Evolutionary conservation across 2,113 vertebrate species (phyloP), one percentile per base, ranked within the genome.

Genomic region (Hippocampus guttulatus): DNA sequence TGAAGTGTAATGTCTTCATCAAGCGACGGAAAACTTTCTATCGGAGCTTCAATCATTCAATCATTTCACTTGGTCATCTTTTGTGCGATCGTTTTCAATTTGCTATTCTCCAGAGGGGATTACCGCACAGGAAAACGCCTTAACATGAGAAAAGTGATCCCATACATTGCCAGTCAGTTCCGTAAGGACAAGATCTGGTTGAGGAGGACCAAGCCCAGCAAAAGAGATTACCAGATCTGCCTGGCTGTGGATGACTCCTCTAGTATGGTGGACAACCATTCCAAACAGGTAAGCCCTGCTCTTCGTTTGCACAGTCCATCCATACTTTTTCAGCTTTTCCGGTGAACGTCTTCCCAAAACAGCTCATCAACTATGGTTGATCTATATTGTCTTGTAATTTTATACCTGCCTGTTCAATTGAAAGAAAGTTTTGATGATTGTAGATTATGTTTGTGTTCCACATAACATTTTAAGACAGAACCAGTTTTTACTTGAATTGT

Each of bases 101-200:
- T 27, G 10, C 45, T 9, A 7, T n/a, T 49, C 33, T 57, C 49
- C 85, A 99, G 97, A 84, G 97, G 97, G 2, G 96, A 99, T 75
- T 99, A 94, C 85, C 95, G 97, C 74, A 98, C 97, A 0, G 97
- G 97, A 69, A 99, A 99, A 79, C 93, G 97, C 7, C 83, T 99
- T 67, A 99, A 99, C 90, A 99, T 99, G 95, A 93, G 96, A 33
- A 99, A 99, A 87, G 95, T 99, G 71, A 99, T 99, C 72, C 97
- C 97, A 0, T 99, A 99, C 81, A 94, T 99, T 25, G 97, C 97
- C 77, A 99, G 97, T 74, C 96, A 98, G 79, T 99, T 99, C 88
- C 94, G 97, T 3, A 99, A 99, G 74, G 97, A 99, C 69, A 99
- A 98, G 88, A 99, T 99, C 88, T 99, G 97, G 97, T 86, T 99